These are phyloP conservation scores for Aleadryas rufinucha DNA, from an alignment of 2,113 vertebrate species.

Conservation along the genomic window DNA sequence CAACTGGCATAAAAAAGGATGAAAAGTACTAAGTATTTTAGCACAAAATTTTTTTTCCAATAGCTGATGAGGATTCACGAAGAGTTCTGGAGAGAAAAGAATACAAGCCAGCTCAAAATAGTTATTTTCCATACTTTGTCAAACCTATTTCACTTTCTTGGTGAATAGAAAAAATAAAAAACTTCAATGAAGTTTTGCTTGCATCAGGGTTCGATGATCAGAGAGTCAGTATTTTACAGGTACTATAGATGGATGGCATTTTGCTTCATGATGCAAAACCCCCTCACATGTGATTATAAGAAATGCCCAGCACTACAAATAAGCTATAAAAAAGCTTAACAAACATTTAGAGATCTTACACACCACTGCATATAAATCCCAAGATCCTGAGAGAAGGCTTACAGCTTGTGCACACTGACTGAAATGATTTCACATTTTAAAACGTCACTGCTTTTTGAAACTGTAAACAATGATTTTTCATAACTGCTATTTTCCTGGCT, in stretches of 20 bases:
- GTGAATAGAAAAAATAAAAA: not conserved
- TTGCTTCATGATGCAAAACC: not conserved
- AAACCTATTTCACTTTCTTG: constrained; percentile 11
- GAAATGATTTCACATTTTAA: not conserved
- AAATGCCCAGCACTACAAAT: not conserved
- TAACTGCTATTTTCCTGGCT: not conserved
- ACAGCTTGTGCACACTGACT: not conserved
- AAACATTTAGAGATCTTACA: not conserved
- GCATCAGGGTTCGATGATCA: not conserved
- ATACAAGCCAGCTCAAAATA: not conserved
- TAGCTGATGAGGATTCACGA: constrained; percentile 24
- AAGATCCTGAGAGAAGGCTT: not conserved
- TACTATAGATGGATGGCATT: not conserved
- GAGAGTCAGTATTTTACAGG: not conserved
- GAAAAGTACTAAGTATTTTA: not conserved
- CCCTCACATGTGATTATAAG: not conserved
- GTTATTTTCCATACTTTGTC: constrained; percentile 20
- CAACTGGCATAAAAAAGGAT: not conserved
- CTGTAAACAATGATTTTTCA: not conserved
- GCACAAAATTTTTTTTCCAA: constrained; percentile 25
- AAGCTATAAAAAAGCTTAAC: not conserved
- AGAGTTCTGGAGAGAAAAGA: not conserved
- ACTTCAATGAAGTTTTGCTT: not conserved
- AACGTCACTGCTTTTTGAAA: not conserved
- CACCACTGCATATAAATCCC: not conserved